Percentiles rank a stretch among this genome's conserved stretches.
These are phyloP conservation scores for Zaprionus lineosus DNA, from an alignment of 2,888 invertebrate genomes.

Conservation along the genomic window DNA sequence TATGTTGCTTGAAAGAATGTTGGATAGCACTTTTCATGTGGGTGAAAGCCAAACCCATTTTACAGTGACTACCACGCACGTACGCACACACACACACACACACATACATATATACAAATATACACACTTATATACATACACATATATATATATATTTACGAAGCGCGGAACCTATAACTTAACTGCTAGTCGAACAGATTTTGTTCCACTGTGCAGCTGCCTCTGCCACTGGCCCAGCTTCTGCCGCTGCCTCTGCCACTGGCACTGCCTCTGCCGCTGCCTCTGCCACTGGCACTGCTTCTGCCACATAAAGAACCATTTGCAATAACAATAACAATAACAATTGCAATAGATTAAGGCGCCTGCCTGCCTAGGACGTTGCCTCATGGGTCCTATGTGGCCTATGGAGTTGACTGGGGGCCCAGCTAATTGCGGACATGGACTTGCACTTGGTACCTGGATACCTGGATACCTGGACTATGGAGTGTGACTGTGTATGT, in stretches of 20 bases:
- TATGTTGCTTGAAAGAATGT: constrained; percentile 34
- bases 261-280: background rate
- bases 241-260: background rate
- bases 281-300: background rate
- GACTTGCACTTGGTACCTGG: constrained; percentile 34
- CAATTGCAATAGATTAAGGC: constrained; percentile 58
- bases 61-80: constrained; percentile 12
- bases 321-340: constrained; percentile 49
- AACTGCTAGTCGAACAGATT: too few species aligned
- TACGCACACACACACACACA: constrained; percentile 6
- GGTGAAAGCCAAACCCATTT: constrained; percentile 55
- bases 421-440: constrained; percentile 44
- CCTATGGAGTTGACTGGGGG: constrained; percentile 1
- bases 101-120: constrained; percentile 8
- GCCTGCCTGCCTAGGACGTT: constrained; percentile 21
- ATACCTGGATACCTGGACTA: background rate
- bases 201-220: constrained; percentile 39
- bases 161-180: too few species aligned
- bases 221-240: background rate
- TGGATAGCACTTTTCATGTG: constrained; percentile 37
- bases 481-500: background rate
- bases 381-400: constrained; percentile 2
- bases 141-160: too few species aligned
- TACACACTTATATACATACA: too few species aligned
- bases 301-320: constrained; percentile 19